These are phyloP conservation scores for Columba janthina DNA, from an alignment of 2,113 vertebrate genomes.

Conservation along the genomic window DNA sequence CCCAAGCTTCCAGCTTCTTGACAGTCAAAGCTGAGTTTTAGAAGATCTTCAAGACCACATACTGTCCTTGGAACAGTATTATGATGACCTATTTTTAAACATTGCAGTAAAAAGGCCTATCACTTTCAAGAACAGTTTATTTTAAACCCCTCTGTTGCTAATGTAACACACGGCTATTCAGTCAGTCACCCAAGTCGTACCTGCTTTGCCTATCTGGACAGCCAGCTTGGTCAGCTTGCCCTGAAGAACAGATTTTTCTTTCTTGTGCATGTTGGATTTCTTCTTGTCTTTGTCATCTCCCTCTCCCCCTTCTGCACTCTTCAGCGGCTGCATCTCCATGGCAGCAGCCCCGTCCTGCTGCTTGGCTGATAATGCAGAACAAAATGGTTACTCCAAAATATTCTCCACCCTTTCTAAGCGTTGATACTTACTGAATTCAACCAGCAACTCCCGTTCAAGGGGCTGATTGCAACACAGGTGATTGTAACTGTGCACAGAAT, in stretches of 20 bases:
- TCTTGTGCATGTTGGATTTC: slow-evolving; percentile 90
- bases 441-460: not conserved
- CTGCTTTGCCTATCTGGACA: slow-evolving; percentile 98
- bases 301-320: slow-evolving; percentile 96
- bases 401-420: not conserved
- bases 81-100: not conserved
- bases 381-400: not conserved
- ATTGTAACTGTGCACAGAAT: not conserved
- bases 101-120: fast-evolving
- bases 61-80: not conserved
- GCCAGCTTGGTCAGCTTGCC: slow-evolving; percentile 98
- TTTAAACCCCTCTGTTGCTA: not conserved
- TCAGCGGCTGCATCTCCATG: slow-evolving; percentile 99
- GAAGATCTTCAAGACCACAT: not conserved
- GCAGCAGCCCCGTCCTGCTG: slow-evolving; percentile 97
- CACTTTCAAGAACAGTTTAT: not conserved
- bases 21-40: not conserved
- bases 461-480: not conserved
- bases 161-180: not conserved
- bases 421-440: not conserved
- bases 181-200: slow-evolving; percentile 62
- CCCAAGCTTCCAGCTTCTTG: not conserved
- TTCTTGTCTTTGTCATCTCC: slow-evolving; percentile 93
- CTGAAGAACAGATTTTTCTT: slow-evolving; percentile 97
- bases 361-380: slow-evolving; percentile 84